Evolutionary conservation across 2,113 vertebrate genomes (phyloP).

Genomic region (Scatophagus argus): DNA sequence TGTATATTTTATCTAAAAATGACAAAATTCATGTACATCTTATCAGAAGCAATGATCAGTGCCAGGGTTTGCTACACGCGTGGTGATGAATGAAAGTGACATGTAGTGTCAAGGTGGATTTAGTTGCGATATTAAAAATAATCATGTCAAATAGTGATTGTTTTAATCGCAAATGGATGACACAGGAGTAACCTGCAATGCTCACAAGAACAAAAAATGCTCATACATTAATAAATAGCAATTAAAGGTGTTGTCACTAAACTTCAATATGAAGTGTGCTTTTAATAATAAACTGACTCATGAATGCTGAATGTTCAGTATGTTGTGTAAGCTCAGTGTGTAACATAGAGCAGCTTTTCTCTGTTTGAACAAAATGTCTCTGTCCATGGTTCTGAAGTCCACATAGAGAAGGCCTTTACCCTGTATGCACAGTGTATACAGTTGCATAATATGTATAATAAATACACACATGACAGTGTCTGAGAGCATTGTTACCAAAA

Average conservation of each 20-base stretch:
- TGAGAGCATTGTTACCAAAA: background rate
- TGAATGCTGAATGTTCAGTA: background rate
- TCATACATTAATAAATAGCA: background rate
- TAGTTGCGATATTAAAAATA: background rate
- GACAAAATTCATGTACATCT: background rate
- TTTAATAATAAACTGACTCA: background rate
- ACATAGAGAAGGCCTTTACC: background rate
- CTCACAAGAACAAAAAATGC: background rate
- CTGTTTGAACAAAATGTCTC: constrained; percentile 13
- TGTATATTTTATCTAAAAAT: background rate
- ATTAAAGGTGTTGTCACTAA: background rate
- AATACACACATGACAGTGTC: background rate
- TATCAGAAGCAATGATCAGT: background rate
- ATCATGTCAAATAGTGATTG: background rate
- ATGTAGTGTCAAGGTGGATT: background rate
- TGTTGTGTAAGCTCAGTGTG: background rate
- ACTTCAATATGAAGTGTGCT: background rate
- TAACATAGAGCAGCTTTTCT: background rate
- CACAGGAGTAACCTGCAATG: too few relatives aligned
- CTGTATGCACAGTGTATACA: background rate
- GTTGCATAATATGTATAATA: background rate
- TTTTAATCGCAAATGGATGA: background rate
- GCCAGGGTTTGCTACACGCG: background rate
- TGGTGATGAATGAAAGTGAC: background rate
- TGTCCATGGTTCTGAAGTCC: constrained; percentile 56